A percentile compares a stretch with the other conserved stretches of the same genome.
Evolutionary conservation across 92 coral and sea anemone species (phyloP).

Genomic region (Epizoanthus scotinus): DNA sequence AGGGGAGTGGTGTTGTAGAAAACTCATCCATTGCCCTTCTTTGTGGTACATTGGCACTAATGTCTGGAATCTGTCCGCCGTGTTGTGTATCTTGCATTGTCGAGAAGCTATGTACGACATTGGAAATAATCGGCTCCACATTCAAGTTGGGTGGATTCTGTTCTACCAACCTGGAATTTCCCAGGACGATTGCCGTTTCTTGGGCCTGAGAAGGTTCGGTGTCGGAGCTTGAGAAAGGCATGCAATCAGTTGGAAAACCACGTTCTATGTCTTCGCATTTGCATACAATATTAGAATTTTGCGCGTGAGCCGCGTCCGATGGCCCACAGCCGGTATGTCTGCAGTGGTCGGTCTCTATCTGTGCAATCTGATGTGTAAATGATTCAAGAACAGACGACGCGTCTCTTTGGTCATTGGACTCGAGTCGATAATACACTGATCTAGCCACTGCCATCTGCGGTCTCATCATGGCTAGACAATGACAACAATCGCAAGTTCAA

Average conservation of each 20-base stretch:
- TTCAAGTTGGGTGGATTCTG: neutral
- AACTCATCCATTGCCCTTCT: too few species aligned
- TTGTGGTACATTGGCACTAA: neutral
- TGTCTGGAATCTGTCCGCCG: neutral
- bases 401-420: too few species aligned
- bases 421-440: too few species aligned
- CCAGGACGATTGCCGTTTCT: neutral
- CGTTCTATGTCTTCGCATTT: neutral
- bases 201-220: neutral
- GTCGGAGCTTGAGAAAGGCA: neutral
- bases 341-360: constrained; percentile 23
- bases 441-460: too few species aligned
- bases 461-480: too few species aligned
- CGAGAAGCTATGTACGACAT: neutral
- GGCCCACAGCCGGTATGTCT: neutral
- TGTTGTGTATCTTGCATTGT: neutral
- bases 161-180: constrained; percentile 9
- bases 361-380: constrained; percentile 9
- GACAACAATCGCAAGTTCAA: too few species aligned
- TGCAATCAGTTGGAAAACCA: too few species aligned
- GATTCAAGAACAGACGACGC: neutral
- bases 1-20: too few species aligned
- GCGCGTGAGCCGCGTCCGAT: neutral
- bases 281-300: neutral
- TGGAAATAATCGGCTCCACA: neutral